Evolutionary conservation across 2,888 invertebrate genomes (phyloP).

Genomic region (Parnassius glacialis): DNA sequence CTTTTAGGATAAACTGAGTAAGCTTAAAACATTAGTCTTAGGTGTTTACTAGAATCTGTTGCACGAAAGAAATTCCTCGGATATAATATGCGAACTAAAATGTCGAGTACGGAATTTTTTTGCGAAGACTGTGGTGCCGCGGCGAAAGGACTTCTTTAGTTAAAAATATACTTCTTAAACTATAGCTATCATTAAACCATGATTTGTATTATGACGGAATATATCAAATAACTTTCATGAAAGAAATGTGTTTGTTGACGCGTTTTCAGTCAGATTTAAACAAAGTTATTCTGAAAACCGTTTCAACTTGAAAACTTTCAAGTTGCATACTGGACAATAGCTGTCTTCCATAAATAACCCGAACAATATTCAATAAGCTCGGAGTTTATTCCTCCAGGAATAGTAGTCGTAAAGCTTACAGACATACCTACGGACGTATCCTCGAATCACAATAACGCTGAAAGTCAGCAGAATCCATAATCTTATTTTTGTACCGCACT

Average conservation of each 20-base stretch:
- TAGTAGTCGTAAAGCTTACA: conserved; percentile 75
- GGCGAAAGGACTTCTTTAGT: too few relatives aligned
- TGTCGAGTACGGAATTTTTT: too few relatives aligned
- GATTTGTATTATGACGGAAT: too few relatives aligned
- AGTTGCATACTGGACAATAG: conserved; percentile 56
- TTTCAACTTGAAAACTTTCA: conserved; percentile 32
- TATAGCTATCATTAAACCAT: too few relatives aligned
- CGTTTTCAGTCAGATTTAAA: conserved; percentile 12
- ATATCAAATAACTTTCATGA: too few relatives aligned
- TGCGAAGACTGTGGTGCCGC: too few relatives aligned
- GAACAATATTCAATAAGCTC: conserved; percentile 76
- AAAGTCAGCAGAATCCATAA: conserved; percentile 80
- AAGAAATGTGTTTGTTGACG: background rate
- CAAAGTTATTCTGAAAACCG: conserved; percentile 21
- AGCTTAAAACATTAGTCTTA: too few relatives aligned
- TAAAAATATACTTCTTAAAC: too few relatives aligned
- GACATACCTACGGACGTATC: conserved; percentile 80
- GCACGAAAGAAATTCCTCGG: too few relatives aligned
- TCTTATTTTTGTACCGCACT: conserved; percentile 81
- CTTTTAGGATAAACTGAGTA: too few relatives aligned
- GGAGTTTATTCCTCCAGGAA: conserved; percentile 78
- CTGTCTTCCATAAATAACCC: conserved; percentile 76
- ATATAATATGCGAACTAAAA: too few relatives aligned
- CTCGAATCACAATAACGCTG: conserved; percentile 80
- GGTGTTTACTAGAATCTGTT: too few relatives aligned